Base-by-base conservation (phyloP, 2,888 invertebrate species). In the Hemistola chrysoprasaria region DNA sequence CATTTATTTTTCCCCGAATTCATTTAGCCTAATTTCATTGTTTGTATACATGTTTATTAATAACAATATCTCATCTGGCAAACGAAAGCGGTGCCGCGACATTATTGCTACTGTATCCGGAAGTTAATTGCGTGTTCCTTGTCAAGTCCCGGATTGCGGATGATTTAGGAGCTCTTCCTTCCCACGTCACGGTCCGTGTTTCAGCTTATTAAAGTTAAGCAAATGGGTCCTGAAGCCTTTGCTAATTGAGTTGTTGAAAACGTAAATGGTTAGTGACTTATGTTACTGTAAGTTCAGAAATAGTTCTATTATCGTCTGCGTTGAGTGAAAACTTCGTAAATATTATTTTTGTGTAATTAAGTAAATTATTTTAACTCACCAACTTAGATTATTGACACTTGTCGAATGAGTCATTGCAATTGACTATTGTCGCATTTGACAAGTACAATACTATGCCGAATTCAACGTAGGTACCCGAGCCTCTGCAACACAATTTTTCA, bases 71-170 rank as follows among this genome's bases (percentile, higher is more conserved):
- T 50, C 39, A 51, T 50, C 38, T 35, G 50, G 53, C 11, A 40
- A 53, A 50, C 42, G 50, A 52, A 59, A 44, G 40, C 53, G 53
- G 37, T 40, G 40, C 30, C 40, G 54, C 49, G 55, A 59, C 64
- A 56, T 64, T 62, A 66, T 67, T 69, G 65, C 62, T 57, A 65
- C 51, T 59, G 65, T 62, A 57, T 59, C 62, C 59, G 59, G 62
- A 67, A 72, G 64, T 70, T 77, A 75, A 78, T 77, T 75, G 71
- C 68, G 47, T 66, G 69, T 75, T 71, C 57, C 65, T 59, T 71
- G 69, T 70, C 67, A 70, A 49, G 56, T 56, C 45, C 39, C 44
- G 62, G 59, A 56, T 61, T 53, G 56, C 40, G 57, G 59, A 67
- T 73, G 65, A 66, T 68, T 65, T 69, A 67, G 58, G 58, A 43